Base-by-base conservation (phyloP, 2,888 invertebrate genomes). In the Orthosia gracilis region DNA sequence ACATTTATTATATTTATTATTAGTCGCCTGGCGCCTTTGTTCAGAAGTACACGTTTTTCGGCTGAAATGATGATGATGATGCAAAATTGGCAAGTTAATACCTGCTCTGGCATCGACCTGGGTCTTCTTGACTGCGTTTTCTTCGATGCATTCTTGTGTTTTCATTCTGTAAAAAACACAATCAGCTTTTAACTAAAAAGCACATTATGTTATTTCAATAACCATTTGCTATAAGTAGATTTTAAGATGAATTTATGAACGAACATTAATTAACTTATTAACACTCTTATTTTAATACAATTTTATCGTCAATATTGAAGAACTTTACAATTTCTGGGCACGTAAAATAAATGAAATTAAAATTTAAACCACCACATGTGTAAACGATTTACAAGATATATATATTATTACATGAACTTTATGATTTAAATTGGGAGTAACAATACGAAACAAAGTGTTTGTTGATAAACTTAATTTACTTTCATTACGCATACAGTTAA, bases 211-310 rank as follows among this genome's bases (percentile, higher is more conserved):
- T 79, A 85, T 78, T 74, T 80, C 68, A 83, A 87, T 85, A 86
- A 86, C 87, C 86, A 82, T 82, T 78, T 83, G 87, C 86, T 83
- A 80, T 66, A 9, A n/a, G 17, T 52, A 23, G 5, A 9, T 21
- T 49, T 45, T 31, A 17, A 18, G 40, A 40, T 40, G 40, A 40
- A 40, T 9, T 9, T 5, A 17, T 45, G 21, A 31, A 23, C 11
- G 0, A 54, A 4, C n/a, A n/a, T n/a, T n/a, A n/a, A n/a, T n/a
- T n/a, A 15, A 12, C 21, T 13, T 7, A 18, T n/a, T 31, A 47
- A 45, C 4, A 54, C 1, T 47, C n/a, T 11, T 57, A 58, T 50
- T 64, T 58, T 18, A 23, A 52, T 26, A n/a, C 0, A n/a, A 13
- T 45, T 21, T 18, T 23, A 5, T 55, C 11, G 13, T 18, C n/a